phyloP scores from a whole-genome alignment of 1,140 invertebrate species.

The Philotrypesis tridentata region DNA sequence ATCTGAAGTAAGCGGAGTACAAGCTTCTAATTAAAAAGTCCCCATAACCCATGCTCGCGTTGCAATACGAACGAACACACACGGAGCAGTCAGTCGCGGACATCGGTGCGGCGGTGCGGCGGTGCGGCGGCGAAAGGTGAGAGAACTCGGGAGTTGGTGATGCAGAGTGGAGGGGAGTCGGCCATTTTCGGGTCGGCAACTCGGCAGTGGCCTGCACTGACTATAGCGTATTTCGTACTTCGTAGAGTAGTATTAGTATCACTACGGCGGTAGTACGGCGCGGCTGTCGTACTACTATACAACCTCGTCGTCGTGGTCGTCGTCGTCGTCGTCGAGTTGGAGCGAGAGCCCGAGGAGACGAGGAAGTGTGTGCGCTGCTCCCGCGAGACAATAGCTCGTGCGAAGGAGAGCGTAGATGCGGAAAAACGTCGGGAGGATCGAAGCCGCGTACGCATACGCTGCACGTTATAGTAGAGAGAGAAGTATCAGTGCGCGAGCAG shows the following conservation, averaged over 20 bases:
- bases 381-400: neutral
- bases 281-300: constrained; percentile 2
- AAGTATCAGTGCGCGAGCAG: neutral
- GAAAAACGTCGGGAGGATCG: neutral
- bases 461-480: too few species aligned
- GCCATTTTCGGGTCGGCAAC: constrained; percentile 37
- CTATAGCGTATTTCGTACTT: neutral
- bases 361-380: neutral
- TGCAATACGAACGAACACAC: too few species aligned
- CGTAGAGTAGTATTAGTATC: constrained; percentile 24
- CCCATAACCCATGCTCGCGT: too few species aligned
- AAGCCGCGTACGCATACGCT: neutral
- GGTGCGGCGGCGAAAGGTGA: constrained; percentile 32
- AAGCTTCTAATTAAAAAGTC: too few species aligned
- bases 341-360: neutral
- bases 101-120: too few species aligned
- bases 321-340: neutral
- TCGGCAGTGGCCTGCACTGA: constrained; percentile 14
- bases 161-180: constrained; percentile 25
- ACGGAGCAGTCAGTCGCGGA: too few species aligned
- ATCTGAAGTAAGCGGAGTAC: too few species aligned
- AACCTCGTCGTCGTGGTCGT: neutral
- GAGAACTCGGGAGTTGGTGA: constrained; percentile 11
- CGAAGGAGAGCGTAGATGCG: too few species aligned
- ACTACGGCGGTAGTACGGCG: constrained; percentile 9